Percentiles rank a stretch among this genome's conserved stretches.
These are phyloP conservation scores for Zaprionus africanus DNA, from an alignment of 1,140 invertebrate genomes.

Conservation along the genomic window DNA sequence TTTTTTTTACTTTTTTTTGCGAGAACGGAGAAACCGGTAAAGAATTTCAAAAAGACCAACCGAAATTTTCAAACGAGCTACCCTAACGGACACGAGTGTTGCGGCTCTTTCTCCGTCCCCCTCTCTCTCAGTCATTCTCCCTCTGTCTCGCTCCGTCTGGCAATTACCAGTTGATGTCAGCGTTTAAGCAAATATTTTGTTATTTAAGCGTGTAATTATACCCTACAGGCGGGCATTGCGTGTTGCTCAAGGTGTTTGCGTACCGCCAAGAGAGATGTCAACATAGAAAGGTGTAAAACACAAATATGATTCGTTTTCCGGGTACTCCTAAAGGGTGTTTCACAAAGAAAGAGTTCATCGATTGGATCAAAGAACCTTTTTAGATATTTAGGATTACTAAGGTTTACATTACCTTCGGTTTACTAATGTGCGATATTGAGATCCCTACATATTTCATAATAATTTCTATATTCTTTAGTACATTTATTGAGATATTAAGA, in stretches of 20 bases:
- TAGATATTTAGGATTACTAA: too few species aligned
- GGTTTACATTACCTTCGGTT: too few species aligned
- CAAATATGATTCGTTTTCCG: neutral
- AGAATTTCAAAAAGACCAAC: conserved; percentile 28
- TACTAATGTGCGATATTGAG: too few species aligned
- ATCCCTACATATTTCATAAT: too few species aligned
- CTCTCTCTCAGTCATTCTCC: conserved; percentile 1
- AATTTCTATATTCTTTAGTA: too few species aligned
- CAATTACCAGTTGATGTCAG: conserved; percentile 73
- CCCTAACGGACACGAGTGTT: conserved; percentile 22
- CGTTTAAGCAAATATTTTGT: conserved; percentile 77
- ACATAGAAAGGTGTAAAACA: neutral
- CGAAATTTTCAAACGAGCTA: conserved; percentile 16
- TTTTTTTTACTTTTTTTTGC: conserved; percentile 3
- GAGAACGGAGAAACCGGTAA: conserved; percentile 59
- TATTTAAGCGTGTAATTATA: conserved; percentile 80
- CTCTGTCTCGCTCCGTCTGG: conserved; percentile 8
- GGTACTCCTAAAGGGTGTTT: neutral
- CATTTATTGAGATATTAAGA: too few species aligned
- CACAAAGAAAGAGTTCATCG: neutral
- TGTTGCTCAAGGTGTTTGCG: conserved; percentile 13
- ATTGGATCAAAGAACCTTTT: too few species aligned
- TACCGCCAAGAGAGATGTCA: conserved; percentile 12
- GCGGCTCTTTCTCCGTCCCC: conserved; percentile 16
- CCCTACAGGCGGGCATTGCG: conserved; percentile 25